Evolutionary conservation across 1,140 invertebrate species (phyloP).

Genomic region (Rhopalosiphum maidis): DNA sequence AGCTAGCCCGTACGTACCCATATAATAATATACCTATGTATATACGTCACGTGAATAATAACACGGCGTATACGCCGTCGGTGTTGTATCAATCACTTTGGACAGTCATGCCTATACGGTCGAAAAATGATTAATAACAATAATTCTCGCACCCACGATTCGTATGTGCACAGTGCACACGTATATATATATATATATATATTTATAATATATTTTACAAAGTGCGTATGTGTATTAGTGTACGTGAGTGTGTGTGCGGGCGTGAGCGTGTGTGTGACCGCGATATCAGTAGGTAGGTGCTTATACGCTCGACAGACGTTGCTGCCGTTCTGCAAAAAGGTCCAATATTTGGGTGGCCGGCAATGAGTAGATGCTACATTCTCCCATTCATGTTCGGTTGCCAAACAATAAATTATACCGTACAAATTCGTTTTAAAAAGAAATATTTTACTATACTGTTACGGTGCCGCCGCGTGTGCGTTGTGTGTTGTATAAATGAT

Average conservation of each 20-base stretch:
- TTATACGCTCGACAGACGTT: background rate
- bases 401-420: background rate
- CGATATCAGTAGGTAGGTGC: background rate
- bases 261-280: background rate
- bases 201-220: background rate
- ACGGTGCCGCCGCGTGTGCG: background rate
- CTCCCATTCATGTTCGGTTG: background rate
- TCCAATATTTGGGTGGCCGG: background rate
- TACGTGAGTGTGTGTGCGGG: background rate
- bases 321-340: background rate
- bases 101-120: slow-evolving; percentile 29
- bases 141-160: background rate
- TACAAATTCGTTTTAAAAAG: slow-evolving; percentile 2
- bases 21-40: background rate
- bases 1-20: background rate
- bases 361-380: background rate
- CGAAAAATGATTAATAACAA: slow-evolving; percentile 44
- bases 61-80: background rate
- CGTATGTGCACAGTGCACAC: background rate
- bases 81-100: slow-evolving; percentile 44
- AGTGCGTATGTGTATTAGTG: background rate
- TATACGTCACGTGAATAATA: background rate
- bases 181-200: background rate
- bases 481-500: background rate
- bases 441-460: background rate